phyloP scores from a whole-genome alignment of 2,113 vertebrate genomes.

The Neoarius graeffei region DNA sequence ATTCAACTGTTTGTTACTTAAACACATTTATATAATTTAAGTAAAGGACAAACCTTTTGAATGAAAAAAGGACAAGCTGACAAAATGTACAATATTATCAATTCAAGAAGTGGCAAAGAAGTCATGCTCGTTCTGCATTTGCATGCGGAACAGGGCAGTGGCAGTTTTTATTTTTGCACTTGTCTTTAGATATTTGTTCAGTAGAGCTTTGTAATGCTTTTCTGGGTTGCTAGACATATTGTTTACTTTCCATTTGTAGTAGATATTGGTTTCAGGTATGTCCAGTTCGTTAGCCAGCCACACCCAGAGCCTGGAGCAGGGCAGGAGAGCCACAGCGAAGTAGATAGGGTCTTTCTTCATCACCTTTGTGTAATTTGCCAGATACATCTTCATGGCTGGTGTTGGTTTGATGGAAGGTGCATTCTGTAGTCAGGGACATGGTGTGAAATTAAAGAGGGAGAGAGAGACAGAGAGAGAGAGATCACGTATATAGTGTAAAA shows the following conservation, averaged over 20 bases:
- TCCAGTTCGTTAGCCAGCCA: slow-evolving; percentile 43
- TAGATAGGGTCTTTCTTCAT: slow-evolving; percentile 41
- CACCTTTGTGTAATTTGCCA: slow-evolving; percentile 18
- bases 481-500: not conserved
- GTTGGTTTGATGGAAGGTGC: slow-evolving; percentile 22
- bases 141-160: slow-evolving; percentile 29
- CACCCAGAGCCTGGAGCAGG: slow-evolving; percentile 49
- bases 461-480: not conserved
- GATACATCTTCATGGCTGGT: slow-evolving; percentile 38
- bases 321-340: slow-evolving; percentile 52
- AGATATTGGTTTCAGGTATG: slow-evolving; percentile 31
- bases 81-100: not conserved
- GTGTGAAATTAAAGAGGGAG: not conserved
- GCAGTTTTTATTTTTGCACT: not conserved
- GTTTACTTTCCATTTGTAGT: slow-evolving; percentile 42
- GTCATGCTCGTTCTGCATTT: slow-evolving; percentile 49
- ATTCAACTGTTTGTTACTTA: not conserved
- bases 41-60: not conserved
- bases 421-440: slow-evolving; percentile 18
- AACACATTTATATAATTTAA: not conserved
- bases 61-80: too few species aligned
- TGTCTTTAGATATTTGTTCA: slow-evolving; percentile 43
- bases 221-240: slow-evolving; percentile 36
- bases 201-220: slow-evolving; percentile 44
- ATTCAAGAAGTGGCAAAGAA: slow-evolving; percentile 48